Percentiles rank a stretch among this genome's conserved stretches.
phyloP scores from a whole-genome alignment of 2,113 vertebrate genomes.

The Craseonycteris thonglongyai region DNA sequence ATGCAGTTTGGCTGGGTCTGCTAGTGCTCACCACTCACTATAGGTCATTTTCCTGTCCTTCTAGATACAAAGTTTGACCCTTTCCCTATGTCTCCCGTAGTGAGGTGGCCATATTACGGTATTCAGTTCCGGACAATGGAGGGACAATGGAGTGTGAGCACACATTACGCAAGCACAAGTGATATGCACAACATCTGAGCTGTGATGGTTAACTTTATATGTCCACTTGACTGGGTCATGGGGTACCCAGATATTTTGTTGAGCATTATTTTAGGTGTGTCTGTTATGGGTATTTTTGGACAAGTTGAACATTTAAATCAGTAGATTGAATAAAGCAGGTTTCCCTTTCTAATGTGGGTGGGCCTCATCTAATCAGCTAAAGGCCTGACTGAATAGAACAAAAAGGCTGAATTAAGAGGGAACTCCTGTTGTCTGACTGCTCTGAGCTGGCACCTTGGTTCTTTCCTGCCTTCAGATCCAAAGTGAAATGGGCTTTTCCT shows the following conservation, averaged over 20 bases:
- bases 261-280: neutral
- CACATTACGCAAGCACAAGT: neutral
- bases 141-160: neutral
- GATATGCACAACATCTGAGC: neutral
- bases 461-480: neutral
- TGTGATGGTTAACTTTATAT: neutral
- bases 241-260: neutral
- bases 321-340: neutral
- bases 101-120: too few species aligned
- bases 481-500: neutral
- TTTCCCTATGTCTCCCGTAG: neutral
- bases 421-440: neutral
- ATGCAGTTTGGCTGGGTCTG: neutral
- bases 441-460: neutral
- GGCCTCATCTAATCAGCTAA: neutral
- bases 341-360: neutral
- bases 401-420: neutral
- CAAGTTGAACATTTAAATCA: neutral
- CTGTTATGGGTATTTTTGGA: neutral
- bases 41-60: neutral
- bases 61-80: neutral
- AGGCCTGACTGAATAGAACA: neutral
- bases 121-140: neutral
- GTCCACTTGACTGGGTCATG: neutral
- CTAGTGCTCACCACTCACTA: neutral